Evolutionary conservation across 2,113 vertebrate species (phyloP), one percentile per base, ranked within the genome.

Genomic region (Glaucomys volans): DNA sequence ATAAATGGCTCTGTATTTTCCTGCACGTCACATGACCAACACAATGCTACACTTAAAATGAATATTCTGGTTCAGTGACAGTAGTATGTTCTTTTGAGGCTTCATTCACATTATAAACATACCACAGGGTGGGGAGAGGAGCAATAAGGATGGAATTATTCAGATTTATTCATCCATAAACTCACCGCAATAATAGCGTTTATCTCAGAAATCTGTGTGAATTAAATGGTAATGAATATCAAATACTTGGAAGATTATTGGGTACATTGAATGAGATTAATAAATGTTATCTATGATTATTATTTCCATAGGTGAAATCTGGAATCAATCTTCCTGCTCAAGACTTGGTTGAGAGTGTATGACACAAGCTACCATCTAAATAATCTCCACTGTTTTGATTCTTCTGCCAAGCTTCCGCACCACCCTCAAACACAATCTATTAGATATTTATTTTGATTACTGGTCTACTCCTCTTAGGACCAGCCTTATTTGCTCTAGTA

Each of bases 31-130:
- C 22, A 90, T 74, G 62, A 77, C 4, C 77, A 94, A 83, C 59
- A 62, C 52, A 90, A 91, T 28, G 40, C 3, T 72, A 82, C 14
- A 64, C 24, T 75, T 52, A 54, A 92, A 80, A 62, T 71, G 47
- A 88, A 10, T 62, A 95, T 77, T 64, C 28, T 85, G 42, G 35
- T 12, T 92, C 24, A 83, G 50, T 66, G 80, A 90, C 4, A 87
- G n/a, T 8, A n/a, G 0, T 54, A 40, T 47, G 9, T 17, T 89
- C 52, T 71, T 93, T 42, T 77, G 14, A 94, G 13, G 20, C 54
- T 96, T 91, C 44, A 71, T 72, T 95, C n/a, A 85, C 32, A 96
- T 14, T 75, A 82, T 79, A 90, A 90, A 87, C 37, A 96, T 44
- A 62, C 11, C 30, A 80, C 28, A 50, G 52, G 47, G 6, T 3